These are phyloP conservation scores for Cyprinodon variegatus DNA, from an alignment of 2,113 vertebrate species.

Conservation along the genomic window DNA sequence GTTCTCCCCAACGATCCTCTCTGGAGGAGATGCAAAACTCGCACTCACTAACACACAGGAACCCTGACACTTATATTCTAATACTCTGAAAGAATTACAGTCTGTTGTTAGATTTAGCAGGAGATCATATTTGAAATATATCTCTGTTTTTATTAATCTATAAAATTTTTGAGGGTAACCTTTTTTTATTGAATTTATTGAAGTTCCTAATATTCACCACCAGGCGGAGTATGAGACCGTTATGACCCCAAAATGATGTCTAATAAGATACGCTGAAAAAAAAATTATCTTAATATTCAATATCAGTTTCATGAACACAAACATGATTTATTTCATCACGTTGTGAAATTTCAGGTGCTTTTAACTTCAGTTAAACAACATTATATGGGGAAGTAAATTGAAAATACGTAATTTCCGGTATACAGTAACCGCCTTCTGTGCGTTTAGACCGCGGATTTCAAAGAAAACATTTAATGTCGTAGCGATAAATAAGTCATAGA, in stretches of 20 bases:
- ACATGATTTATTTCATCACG: background rate
- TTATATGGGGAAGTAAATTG: constrained; percentile 8
- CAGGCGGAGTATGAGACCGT: constrained; percentile 24
- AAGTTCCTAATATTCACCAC: constrained; percentile 42
- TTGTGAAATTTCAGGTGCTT: background rate
- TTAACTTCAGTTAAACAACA: background rate
- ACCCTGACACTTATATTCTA: background rate
- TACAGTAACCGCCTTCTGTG: background rate
- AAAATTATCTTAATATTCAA: background rate
- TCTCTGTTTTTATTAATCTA: background rate
- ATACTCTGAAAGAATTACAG: background rate
- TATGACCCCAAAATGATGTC: background rate
- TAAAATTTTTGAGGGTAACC: too few species aligned
- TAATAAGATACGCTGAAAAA: background rate
- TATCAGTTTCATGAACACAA: background rate
- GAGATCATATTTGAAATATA: background rate
- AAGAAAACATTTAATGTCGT: constrained; percentile 27
- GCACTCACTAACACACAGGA: too few species aligned
- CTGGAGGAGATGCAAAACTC: too few species aligned
- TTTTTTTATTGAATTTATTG: background rate
- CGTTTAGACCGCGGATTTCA: constrained; percentile 56
- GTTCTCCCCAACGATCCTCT: too few species aligned
- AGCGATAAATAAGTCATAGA: background rate
- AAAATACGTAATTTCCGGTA: constrained; percentile 43
- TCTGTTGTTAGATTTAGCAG: background rate